phyloP scores from a whole-genome alignment of 2,113 vertebrate species.

The Oreochromis tanganicae region DNA sequence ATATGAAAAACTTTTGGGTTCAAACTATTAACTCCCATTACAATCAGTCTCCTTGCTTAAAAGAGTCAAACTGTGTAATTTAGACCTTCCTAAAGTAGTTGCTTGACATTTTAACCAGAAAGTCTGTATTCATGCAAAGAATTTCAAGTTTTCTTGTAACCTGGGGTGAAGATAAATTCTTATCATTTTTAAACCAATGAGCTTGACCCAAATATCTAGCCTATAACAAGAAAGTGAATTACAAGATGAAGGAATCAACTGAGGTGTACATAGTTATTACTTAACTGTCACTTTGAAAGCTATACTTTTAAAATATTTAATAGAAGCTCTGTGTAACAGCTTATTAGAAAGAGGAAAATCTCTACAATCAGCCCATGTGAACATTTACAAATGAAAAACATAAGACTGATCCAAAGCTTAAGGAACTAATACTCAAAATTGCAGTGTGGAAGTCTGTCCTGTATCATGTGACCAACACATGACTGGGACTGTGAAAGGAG shows the following conservation, averaged over 20 bases:
- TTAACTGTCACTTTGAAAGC: not conserved
- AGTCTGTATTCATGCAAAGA: not conserved
- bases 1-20: not conserved
- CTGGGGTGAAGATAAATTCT: not conserved
- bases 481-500: slow-evolving; percentile 71
- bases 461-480: slow-evolving; percentile 90
- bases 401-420: not conserved
- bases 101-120: not conserved
- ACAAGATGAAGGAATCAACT: not conserved
- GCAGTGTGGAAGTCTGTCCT: slow-evolving; percentile 39
- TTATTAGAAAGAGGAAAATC: not conserved
- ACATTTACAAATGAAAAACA: not conserved
- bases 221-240: not conserved
- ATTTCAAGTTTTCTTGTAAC: not conserved
- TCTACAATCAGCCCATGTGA: not conserved
- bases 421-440: slow-evolving; percentile 12
- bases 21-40: not conserved
- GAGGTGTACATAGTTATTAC: not conserved
- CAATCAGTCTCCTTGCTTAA: not conserved
- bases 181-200: not conserved
- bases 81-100: not conserved
- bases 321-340: not conserved
- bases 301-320: not conserved
- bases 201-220: not conserved
- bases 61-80: not conserved